Evolutionary conservation across 2,888 invertebrate genomes (phyloP).

Genomic region (Omphaloscelis lunosa): DNA sequence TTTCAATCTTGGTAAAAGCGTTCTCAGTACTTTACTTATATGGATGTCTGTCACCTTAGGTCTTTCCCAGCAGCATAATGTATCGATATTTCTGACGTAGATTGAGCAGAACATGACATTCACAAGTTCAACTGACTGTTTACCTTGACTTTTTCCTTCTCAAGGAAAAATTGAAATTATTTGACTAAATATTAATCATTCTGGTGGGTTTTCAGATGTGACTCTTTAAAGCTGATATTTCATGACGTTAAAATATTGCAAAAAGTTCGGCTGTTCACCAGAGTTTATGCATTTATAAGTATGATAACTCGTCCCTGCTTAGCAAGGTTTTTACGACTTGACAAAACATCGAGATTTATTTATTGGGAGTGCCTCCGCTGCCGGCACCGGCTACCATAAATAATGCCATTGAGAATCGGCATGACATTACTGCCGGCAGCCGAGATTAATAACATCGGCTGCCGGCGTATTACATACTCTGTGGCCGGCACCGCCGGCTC

Average conservation of each 20-base stretch:
- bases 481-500: too few relatives aligned
- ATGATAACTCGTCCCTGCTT: too few relatives aligned
- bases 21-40: not conserved
- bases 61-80: constrained; percentile 31
- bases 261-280: not conserved
- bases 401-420: too few relatives aligned
- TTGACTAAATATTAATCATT: not conserved
- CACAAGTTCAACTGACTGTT: not conserved
- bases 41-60: constrained; percentile 15
- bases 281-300: not conserved
- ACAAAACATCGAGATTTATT: too few relatives aligned
- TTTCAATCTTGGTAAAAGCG: not conserved
- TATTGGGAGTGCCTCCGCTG: too few relatives aligned
- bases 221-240: not conserved
- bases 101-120: not conserved
- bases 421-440: too few relatives aligned
- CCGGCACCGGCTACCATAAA: too few relatives aligned
- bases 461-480: too few relatives aligned
- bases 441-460: too few relatives aligned
- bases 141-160: not conserved
- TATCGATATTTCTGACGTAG: constrained; percentile 12
- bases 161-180: not conserved
- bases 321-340: too few relatives aligned
- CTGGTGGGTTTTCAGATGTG: not conserved
- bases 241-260: not conserved